Base-by-base conservation (phyloP, 2,113 vertebrate genomes). In the Bubo blakistoni region DNA sequence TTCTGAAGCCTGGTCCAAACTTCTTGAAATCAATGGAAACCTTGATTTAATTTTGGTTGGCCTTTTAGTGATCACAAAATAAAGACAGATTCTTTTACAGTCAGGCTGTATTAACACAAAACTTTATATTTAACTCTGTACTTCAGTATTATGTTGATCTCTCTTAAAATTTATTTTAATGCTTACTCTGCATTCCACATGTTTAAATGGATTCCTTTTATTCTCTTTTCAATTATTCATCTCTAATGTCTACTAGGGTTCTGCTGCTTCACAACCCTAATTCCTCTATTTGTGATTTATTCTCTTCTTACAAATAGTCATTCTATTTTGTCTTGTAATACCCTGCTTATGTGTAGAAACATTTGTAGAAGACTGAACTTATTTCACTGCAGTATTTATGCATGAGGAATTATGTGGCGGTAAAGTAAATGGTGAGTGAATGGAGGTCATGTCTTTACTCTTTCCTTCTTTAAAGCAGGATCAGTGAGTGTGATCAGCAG, bases 401-500 rank as follows among this genome's bases (percentile, higher is more conserved):
- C 25, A 49, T 18, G 58, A 88, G 54, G 78, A 97, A 96, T 89
- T 93, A 72, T 65, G 44, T 70, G 74, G 42, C 65, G 87, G 16
- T 74, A 61, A 82, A 87, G 47, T 76, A 90, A 82, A 95, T 92
- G 58, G 25, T 70, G 62, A 94, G 38, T 62, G 69, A 71, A 91
- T 22, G 51, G 61, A 95, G 57, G 70, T 92, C 89, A 80, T 66
- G 70, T 92, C 74, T 81, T 94, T 92, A 54, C 22, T 86, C 49
- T 82, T 90, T 94, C n/a, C 30, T 73, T 97, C 95, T 95, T 76
- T 84, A 93, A 91, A 77, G 71, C 46, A 90, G 63, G 30, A 89
- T 92, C 71, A 89, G 42, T 92, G 92, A 49, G 92, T 96, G 81
- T 90, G 96, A 98, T 97, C 96, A 97, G 82, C 90, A 89, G 61